These are phyloP conservation scores for Pseudois nayaur DNA, from an alignment of 2,113 vertebrate genomes.

Conservation along the genomic window DNA sequence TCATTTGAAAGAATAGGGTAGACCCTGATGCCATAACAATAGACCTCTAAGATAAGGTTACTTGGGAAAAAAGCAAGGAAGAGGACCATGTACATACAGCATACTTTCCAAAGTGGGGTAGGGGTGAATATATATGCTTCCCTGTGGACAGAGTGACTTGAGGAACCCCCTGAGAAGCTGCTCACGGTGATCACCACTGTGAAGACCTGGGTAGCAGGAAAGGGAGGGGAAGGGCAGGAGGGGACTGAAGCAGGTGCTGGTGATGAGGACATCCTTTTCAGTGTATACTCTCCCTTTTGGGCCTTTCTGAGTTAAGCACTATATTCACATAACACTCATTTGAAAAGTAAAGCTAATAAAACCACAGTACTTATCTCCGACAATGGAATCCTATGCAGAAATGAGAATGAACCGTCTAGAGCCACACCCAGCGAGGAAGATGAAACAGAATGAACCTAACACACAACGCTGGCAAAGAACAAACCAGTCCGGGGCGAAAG, in stretches of 20 bases:
- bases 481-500: neutral
- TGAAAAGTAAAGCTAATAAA: neutral
- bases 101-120: neutral
- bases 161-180: neutral
- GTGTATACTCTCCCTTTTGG: neutral
- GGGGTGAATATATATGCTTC: neutral
- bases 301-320: neutral
- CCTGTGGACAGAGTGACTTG: neutral
- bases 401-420: neutral
- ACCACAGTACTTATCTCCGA: neutral
- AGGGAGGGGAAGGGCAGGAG: fast-evolving
- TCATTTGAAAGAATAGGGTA: neutral
- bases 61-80: neutral
- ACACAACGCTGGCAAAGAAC: neutral
- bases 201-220: neutral
- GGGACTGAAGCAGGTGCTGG: neutral
- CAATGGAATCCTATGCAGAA: neutral
- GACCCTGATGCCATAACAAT: neutral
- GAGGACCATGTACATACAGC: neutral
- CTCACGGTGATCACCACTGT: neutral
- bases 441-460: neutral
- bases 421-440: neutral
- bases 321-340: neutral
- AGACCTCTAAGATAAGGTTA: neutral
- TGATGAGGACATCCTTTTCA: neutral